Base-by-base conservation (phyloP, 2,113 vertebrate genomes). In the Mohoua ochrocephala region DNA sequence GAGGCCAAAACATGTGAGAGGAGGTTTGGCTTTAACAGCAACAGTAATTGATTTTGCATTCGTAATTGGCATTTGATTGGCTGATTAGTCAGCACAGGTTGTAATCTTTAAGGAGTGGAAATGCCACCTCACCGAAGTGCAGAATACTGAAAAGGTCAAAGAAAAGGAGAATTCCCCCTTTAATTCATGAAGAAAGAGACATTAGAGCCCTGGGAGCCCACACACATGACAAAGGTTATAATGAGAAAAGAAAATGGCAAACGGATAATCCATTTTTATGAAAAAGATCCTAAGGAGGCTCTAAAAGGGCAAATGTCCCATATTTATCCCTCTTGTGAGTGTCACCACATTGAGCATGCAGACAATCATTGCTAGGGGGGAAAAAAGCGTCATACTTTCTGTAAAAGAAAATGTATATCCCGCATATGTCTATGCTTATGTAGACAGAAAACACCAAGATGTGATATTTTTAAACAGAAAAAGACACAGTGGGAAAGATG, bases 81-180 rank as follows among this genome's bases (percentile, higher is more conserved):
- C 61, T 92, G 92, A 86, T 93, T 80, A 82, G 39, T 92, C 95
- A 82, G 89, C 12, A 11, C 56, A 94, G 60, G 64, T 87, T 93
- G 71, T 68, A 96, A 73, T 92, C 45, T 91, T 87, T 31, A 77
- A 77, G 33, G 52, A 97, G 65, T 92, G 44, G 52, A 97, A 97
- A 97, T 95, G 81, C 86, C 94, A 97, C 35, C 77, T 61, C 54
- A 87, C 77, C 82, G 78, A 89, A 94, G 73, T 89, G 47, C 39
- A 93, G 95, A 97, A 97, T 97, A 97, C 76, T 96, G 83, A 97
- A 96, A 98, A 98, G 94, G 91, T 96, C 96, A 96, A 74, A 93
- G 84, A 93, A 94, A 33, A 74, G 47, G 54, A 95, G 41, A 87
- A 69, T 54, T 96, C 69, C 77, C 77, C 49, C 67, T 97, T 95